phyloP scores from a whole-genome alignment of 2,113 vertebrate genomes.

The Anguilla rostrata region DNA sequence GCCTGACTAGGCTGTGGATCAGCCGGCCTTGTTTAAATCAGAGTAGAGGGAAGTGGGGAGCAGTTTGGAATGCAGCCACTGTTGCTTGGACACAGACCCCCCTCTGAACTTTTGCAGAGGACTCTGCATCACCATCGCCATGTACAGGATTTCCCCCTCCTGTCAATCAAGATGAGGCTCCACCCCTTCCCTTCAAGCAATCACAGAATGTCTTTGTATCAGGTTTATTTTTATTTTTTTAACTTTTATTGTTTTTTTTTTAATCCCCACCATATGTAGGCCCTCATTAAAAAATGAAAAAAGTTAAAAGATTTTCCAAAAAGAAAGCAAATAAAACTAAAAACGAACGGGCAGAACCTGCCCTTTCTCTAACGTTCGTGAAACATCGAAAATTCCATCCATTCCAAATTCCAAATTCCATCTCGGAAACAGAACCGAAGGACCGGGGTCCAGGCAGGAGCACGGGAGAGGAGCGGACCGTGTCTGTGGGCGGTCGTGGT shows the following conservation, averaged over 20 bases:
- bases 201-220: slow-evolving; percentile 6
- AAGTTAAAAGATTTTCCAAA: not conserved
- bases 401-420: not conserved
- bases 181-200: not conserved
- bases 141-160: not conserved
- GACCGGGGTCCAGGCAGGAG: not conserved
- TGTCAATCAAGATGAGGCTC: not conserved
- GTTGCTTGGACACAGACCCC: too few relatives aligned
- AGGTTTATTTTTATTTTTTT: not conserved
- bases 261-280: not conserved
- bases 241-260: not conserved
- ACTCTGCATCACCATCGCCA: not conserved
- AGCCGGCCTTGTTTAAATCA: too few relatives aligned
- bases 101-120: slow-evolving; percentile 4
- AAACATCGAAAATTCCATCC: not conserved
- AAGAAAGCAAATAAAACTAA: not conserved
- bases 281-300: not conserved
- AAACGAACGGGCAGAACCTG: not conserved
- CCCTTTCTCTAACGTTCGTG: not conserved
- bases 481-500: not conserved
- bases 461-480: not conserved
- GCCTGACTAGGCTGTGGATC: too few relatives aligned
- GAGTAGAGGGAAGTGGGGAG: not conserved
- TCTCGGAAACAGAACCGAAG: not conserved
- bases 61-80: slow-evolving; percentile 30